Base-by-base conservation (phyloP, 2,797 vertebrate species). In the Ctenopoma multispine region DNA sequence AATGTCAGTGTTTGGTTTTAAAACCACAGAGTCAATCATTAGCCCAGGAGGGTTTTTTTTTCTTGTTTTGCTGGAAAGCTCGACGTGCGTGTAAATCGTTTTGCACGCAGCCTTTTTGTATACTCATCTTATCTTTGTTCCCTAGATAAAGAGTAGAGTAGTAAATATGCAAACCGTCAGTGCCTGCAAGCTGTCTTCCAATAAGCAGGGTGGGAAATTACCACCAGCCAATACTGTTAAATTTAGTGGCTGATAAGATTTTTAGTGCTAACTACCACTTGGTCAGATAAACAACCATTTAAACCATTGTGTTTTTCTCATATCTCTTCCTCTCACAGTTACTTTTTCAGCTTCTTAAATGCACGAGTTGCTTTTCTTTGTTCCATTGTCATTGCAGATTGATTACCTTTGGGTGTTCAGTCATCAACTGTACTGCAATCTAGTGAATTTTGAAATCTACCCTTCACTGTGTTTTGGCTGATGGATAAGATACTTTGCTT, bases 61-160 rank as follows among this genome's bases (percentile, higher is more conserved):
- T 81, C 48, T 80, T 69, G 69, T 80, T 87, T 77, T 78, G 57
- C 49, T 63, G 68, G 43, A 62, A 60, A 84, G 77, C 54, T 83
- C 65, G 10, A 77, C 31, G 79, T 64, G 78, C 75, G 83, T 74
- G 62, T 66, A 64, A 68, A 70, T 75, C 72, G 67, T 60, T 74
- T 54, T 75, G 75, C 71, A 67, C 34, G 38, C 24, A 54, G 65
- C 43, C 72, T 72, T 80, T n/a, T 75, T 90, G 89, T 90, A 0
- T 91, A 85, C 85, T 87, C 83, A 77, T 73, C 87, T 90, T 92
- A 92, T 92, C 92, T 88, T 4, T 75, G 76, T 85, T 77, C 82
- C 75, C n/a, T 10, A 78, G 89, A 91, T 91, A 93, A 91, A 70
- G 72, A 63, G 34, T 0, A 10, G 47, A 78, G 78, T 76, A 68